phyloP scores from a whole-genome alignment of 1,140 invertebrate species.

The Penaeus vannamei region DNA sequence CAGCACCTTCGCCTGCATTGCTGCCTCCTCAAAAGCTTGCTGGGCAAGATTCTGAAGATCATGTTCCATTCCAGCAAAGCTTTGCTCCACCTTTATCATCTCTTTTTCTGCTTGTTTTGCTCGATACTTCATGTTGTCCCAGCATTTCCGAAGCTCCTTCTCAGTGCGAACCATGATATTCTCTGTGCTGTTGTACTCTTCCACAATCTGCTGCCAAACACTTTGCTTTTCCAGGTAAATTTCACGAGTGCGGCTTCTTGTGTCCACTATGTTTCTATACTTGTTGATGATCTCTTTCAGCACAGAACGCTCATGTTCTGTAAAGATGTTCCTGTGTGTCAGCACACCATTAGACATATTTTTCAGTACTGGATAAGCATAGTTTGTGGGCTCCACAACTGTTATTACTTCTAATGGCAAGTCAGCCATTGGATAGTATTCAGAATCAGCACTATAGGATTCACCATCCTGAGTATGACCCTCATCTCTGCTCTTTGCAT shows the following conservation, averaged over 20 bases:
- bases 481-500: no score
- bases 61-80: constrained; percentile 8
- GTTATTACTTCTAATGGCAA: constrained; percentile 67
- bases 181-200: constrained; percentile 66
- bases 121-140: constrained; percentile 68
- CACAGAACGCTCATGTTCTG: constrained; percentile 64
- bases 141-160: constrained; percentile 67
- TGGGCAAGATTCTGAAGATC: constrained; percentile 24
- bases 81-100: constrained; percentile 47
- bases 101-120: constrained; percentile 68
- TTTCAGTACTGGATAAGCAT: constrained; percentile 64
- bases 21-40: constrained; percentile 30
- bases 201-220: constrained; percentile 67
- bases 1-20: neutral
- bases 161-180: constrained; percentile 67
- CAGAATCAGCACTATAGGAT: no score
- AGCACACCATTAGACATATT: constrained; percentile 67
- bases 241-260: constrained; percentile 64
- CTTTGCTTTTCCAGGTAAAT: constrained; percentile 67
- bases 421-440: constrained; percentile 48
- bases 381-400: constrained; percentile 61
- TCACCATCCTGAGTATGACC: constrained; percentile 31
- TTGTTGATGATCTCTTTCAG: constrained; percentile 65
- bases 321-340: constrained; percentile 68
- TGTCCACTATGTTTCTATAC: constrained; percentile 67